Base-by-base conservation (phyloP, 2,113 vertebrate species). In the Corynorhinus townsendii region DNA sequence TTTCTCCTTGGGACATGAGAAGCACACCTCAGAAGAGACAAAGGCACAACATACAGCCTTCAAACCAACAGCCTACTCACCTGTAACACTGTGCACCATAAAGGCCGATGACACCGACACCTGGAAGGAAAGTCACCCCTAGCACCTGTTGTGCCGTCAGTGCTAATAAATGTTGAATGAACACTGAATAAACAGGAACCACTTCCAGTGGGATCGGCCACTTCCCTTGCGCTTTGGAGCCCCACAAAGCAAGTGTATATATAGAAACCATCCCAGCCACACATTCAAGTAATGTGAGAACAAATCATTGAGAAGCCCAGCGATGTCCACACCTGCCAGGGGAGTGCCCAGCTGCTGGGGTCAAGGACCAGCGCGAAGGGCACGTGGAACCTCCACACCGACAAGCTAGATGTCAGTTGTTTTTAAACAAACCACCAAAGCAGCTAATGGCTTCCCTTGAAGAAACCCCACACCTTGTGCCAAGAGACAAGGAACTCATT, bases 391-490 rank as follows among this genome's bases (percentile, higher is more conserved):
- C 40, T 40, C 62, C 49, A 26, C 43, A 14, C 24, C 1, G 0
- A 54, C 47, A 19, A 59, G 92, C 69, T 38, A 68, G 92, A 54
- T 38, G 47, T 64, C 43, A 4, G 15, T 77, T 71, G 88, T 89
- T 93, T 87, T 93, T 30, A 82, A 75, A 86, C 82, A 92, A 86
- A 84, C 9, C 35, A 47, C 59, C 77, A 47, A 43, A 73, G 73
- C 15, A 30, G 73, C 76, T 92, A 59, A 75, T 12, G 82, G 94
- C 62, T 87, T 93, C 93, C 86, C 89, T 62, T 22, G 33, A 89
- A 95, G 96, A 97, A 95, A 95, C 86, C 75, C 45, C 91, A 93
- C 79, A 95, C 95, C 93, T 90, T 64, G 0, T 0, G 71, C 86
- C 68, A 38, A 75, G n/a, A 77, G 79, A 88, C 84, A 28, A 85